Evolutionary conservation across 2,797 vertebrate genomes (phyloP), one percentile per base, ranked within the genome.

Genomic region (Menidia menidia): DNA sequence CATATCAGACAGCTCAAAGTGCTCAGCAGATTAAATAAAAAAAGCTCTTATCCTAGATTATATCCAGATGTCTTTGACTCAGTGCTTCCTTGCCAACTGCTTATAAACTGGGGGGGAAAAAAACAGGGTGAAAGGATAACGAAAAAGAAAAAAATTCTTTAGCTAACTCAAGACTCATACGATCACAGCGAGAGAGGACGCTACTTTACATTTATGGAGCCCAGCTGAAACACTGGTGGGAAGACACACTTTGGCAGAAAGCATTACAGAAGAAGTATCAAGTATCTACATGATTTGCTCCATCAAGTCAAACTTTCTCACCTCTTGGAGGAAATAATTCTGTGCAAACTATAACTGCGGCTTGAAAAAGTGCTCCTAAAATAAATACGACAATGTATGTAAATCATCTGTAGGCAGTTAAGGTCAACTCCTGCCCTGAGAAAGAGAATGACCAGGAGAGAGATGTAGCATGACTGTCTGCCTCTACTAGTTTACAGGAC

Each of bases 221-320:
- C 81, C 81, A 87, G 78, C 57, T 73, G 52, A 52, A 58, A 41
- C 33, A 78, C 77, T 80, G 83, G 83, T 59, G 81, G 86, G 87
- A 89, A 90, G 85, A 88, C 85, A 88, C 87, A 88, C 88, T 91
- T 91, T 90, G 92, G 90, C 90, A 87, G 76, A 91, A 87, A 91
- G 82, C 88, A 85, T 71, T 43, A 52, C 80, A 86, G 61, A 76
- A 75, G 0, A 44, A 50, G 47, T 59, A 41, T 33, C 25, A 18
- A 81, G 52, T 82, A 82, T 89, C 80, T 82, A 83, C 77, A 86
- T 75, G 82, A 71, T 68, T 82, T 67, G 72, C 68, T 82, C 64
- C 14, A 82, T 87, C 82, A 83, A 88, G 81, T 91, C 81, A 76
- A 83, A 86, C 75, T 42, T 75, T 66, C 73, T 81, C 74, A 42